Evolutionary conservation across 2,797 vertebrate species (phyloP), one percentile per base, ranked within the genome.

Genomic region (Tapirus indicus): DNA sequence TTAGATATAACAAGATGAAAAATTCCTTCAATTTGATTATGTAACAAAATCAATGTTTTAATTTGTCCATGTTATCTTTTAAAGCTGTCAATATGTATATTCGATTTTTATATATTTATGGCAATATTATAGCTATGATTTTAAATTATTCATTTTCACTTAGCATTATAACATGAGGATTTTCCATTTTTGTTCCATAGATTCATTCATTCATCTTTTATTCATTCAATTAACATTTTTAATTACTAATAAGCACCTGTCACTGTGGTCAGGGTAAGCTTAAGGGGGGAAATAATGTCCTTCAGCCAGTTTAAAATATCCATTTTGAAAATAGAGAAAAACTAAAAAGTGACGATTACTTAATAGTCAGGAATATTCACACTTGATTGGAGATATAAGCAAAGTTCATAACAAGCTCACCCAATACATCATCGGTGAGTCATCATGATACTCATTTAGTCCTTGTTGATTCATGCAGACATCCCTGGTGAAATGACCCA

Each of bases 161-260:
- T 95, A 87, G 60, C 20, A 80, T 71, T 69, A 41, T 11, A 12
- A 27, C 29, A 64, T 82, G 27, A 93, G 17, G 11, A 32, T 91
- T 92, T 78, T 93, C 27, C 13, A 56, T 75, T 91, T 90, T 91
- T 80, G 35, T 86, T 62, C 3, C 20, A 52, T 25, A n/a, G 10
- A 86, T 47, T 93, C 60, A 91, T 88, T 94, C 44, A 52, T 58
- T 87, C 56, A 86, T 80, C 29, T 72, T 95, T 91, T 69, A 89
- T 47, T 95, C 32, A 96, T 38, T 82, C 54, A 94, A 25, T 88
- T 87, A 95, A 71, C 38, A 96, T 83, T 93, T 91, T 29, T 74
- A 94, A 80, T 89, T 79, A 71, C 83, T 72, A 89, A 60, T 94
- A 90, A 95, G n/a, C 16, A 21, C 27, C 29, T 91, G 29, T 11